Evolutionary conservation across 2,888 invertebrate species (phyloP), one percentile per base, ranked within the genome.

Genomic region (Latrodectus hesperus): DNA sequence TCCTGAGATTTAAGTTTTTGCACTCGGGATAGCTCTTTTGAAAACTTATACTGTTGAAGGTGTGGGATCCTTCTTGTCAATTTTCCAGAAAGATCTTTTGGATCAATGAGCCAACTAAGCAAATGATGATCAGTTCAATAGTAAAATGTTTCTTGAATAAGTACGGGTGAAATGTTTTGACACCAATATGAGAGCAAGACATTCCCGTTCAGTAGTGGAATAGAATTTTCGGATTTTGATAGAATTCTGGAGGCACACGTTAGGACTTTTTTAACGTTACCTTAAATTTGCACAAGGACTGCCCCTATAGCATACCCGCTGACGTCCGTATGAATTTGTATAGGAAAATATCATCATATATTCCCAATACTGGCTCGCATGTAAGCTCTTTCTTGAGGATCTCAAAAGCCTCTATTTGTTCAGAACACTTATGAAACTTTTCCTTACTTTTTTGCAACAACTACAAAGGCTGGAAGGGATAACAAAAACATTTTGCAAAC

Each of bases 81-180:
- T 53, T 93, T 88, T 11, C 93, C 92, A 16, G 91, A 90, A 0
- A 92, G 92, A 9, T 92, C 91, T 88, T 92, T 92, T 10, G 93
- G 64, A 0, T 90, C 90, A 88, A 92, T 89, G 9, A 93, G 88
- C 92, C 93, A 93, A 91, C 92, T 92, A 55, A 94, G 90, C 0
- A 93, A 92, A 84, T 93, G 92, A 84, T 93, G 93, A 86, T 93
- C 93, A 0, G 92, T 93, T 10, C 89, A 0, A 93, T 90, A 0
- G 89, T 89, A 52, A 93, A 92, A 0, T 90, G 77, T 9, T 90
- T 60, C 0, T 92, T 91, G 73, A 92, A 92, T 0, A 93, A 89
- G 86, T 92, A 93, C 0, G 91, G 91, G 38, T 92, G 86, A 84
- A 92, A 93, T 87, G 92, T 92, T 14, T 91, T 77, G 0, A 92